Percentiles rank a stretch among this genome's conserved stretches.
phyloP scores from a whole-genome alignment of 2,888 invertebrate species.

The Abscondita cerata region DNA sequence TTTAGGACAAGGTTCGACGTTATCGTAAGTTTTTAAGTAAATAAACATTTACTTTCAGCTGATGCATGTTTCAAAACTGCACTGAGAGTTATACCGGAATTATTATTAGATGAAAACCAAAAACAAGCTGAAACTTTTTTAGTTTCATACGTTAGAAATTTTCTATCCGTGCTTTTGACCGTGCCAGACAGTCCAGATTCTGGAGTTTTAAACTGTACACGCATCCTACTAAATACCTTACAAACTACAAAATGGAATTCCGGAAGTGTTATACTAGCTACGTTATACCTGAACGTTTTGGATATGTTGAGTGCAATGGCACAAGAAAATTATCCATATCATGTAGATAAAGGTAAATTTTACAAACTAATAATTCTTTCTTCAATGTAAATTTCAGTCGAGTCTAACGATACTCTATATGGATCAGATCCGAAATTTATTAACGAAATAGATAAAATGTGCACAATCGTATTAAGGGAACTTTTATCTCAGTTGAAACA shows the following conservation, averaged over 20 bases:
- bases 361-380: not conserved
- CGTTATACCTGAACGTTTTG: constrained; percentile 76
- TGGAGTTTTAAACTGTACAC: constrained; percentile 81
- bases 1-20: constrained; percentile 81
- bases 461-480: constrained; percentile 78
- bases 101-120: constrained; percentile 75
- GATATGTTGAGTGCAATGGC: constrained; percentile 80
- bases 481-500: constrained; percentile 73
- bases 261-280: constrained; percentile 69
- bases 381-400: constrained; percentile 65
- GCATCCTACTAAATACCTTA: constrained; percentile 81
- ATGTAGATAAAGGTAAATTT: constrained; percentile 76
- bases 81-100: constrained; percentile 78
- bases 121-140: constrained; percentile 77
- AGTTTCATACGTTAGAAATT: constrained; percentile 74
- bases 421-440: constrained; percentile 89
- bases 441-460: constrained; percentile 77
- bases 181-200: constrained; percentile 91
- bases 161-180: constrained; percentile 81
- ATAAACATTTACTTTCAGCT: constrained; percentile 64
- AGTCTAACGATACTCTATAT: constrained; percentile 92
- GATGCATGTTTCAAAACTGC: constrained; percentile 95
- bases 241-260: constrained; percentile 76
- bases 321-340: constrained; percentile 85
- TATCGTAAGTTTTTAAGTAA: not conserved